Evolutionary conservation across 2,113 vertebrate genomes (phyloP), one percentile per base, ranked within the genome.

Genomic region (Zootoca vivipara): DNA sequence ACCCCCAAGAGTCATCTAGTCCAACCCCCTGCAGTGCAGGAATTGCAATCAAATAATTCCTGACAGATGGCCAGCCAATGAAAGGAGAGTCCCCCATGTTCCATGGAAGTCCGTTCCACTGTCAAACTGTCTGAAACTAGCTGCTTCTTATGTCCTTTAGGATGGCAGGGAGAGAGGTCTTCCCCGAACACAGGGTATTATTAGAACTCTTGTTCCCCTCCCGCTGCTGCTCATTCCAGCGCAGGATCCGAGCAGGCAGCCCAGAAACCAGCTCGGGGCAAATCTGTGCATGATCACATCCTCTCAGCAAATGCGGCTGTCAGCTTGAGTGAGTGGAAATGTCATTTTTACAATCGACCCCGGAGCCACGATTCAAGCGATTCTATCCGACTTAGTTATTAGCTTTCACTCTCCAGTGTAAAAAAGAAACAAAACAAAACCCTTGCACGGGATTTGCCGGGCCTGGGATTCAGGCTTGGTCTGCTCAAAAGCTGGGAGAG

Each of bases 221-320:
- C 42, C 18, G 3, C 18, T 62, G 22, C 7, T 28, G 2, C 22
- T 56, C 3, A 0, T 20, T 15, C n/a, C 13, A 52, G 3, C 4
- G 5, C 13, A 13, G 5, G 38, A 33, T 86, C 62, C 10, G 26
- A n/a, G 64, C 20, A 9, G 40, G 28, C 42, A 24, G 72, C 33
- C 26, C 12, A 42, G 38, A 22, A 78, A 46, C 28, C 42, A 67
- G 64, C 64, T 64, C 12, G 35, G 20, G 30, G 28, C 5, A 10
- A 7, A 79, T 52, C 8, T 5, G n/a, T n/a, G 3, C n/a, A 56
- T 35, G 77, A 69, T 62, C 52, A 56, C 13, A 28, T 79, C 85
- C 40, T 79, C 33, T 12, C 18, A 35, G 20, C 64, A 18, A 78
- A 40, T 6, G 16, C 64, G 56, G 64, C 77, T 28, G 40, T 87